Evolutionary conservation across 2,797 vertebrate species (phyloP).

Genomic region (Pangasius macronema): DNA sequence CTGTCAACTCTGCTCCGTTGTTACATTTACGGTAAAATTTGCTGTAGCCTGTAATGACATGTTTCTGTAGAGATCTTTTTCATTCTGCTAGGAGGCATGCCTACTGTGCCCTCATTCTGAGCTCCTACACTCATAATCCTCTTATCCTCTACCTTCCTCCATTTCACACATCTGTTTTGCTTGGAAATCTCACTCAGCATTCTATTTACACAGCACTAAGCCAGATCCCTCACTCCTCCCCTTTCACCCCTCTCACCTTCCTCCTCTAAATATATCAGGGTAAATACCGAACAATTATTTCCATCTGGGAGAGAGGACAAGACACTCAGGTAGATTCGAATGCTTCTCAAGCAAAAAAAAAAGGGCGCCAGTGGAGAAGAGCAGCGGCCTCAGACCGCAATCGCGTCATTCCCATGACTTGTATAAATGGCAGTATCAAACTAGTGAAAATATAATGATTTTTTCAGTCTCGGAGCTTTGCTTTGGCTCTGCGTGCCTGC

Average conservation of each 20-base stretch:
- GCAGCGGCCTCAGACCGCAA: constrained; percentile 6
- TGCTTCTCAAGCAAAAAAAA: constrained; percentile 48
- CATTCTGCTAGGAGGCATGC: background rate
- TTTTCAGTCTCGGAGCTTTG: background rate
- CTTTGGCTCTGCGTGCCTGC: background rate
- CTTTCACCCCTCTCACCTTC: constrained; percentile 45
- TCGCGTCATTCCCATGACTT: background rate
- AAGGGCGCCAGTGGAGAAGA: constrained; percentile 21
- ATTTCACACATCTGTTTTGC: constrained; percentile 48
- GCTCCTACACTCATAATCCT: constrained; percentile 37
- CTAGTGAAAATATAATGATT: background rate
- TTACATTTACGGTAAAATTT: background rate
- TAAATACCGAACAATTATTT: constrained; percentile 61
- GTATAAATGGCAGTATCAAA: background rate
- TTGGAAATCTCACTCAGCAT: constrained; percentile 32
- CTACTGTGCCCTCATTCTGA: background rate
- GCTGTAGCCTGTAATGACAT: background rate
- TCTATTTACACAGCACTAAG: constrained; percentile 43
- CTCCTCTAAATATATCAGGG: constrained; percentile 53
- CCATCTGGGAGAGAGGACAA: constrained; percentile 61
- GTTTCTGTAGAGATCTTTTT: constrained; percentile 4
- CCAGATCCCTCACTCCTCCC: constrained; percentile 23
- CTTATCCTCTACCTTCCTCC: constrained; percentile 40
- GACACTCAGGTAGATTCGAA: constrained; percentile 63
- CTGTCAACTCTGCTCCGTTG: background rate